Conservation (phyloP, 2,113 vertebrate genomes). For the Arenaria interpres region DNA sequence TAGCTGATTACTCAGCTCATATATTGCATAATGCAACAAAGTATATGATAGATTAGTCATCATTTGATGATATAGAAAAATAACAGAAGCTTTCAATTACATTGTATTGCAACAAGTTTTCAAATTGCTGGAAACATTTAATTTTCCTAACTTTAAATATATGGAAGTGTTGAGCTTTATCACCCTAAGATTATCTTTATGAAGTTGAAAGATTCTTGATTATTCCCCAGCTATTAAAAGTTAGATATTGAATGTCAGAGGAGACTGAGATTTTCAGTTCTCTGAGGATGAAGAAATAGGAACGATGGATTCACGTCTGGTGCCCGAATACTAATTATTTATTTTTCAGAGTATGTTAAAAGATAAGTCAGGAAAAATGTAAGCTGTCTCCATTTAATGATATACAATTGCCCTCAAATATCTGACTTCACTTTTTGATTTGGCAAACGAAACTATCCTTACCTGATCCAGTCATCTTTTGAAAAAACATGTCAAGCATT, state of each 20-base stretch:
- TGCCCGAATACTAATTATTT: neutral
- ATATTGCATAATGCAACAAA: neutral
- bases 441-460: neutral
- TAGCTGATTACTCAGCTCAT: neutral
- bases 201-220: neutral
- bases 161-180: neutral
- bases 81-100: neutral
- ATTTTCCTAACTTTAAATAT: neutral
- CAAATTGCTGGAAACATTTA: neutral
- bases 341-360: neutral
- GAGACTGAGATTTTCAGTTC: neutral
- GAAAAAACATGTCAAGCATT: neutral
- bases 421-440: conserved; percentile 13
- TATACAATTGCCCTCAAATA: neutral
- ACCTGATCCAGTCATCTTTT: neutral
- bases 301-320: neutral
- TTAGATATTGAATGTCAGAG: neutral
- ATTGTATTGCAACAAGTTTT: neutral
- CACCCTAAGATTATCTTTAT: neutral
- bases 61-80: neutral
- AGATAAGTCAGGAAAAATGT: neutral
- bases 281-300: neutral
- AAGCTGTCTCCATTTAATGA: neutral
- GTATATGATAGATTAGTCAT: neutral
- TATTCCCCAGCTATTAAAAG: neutral